phyloP scores from a whole-genome alignment of 2,113 vertebrate genomes.

The Carassius gibelio region DNA sequence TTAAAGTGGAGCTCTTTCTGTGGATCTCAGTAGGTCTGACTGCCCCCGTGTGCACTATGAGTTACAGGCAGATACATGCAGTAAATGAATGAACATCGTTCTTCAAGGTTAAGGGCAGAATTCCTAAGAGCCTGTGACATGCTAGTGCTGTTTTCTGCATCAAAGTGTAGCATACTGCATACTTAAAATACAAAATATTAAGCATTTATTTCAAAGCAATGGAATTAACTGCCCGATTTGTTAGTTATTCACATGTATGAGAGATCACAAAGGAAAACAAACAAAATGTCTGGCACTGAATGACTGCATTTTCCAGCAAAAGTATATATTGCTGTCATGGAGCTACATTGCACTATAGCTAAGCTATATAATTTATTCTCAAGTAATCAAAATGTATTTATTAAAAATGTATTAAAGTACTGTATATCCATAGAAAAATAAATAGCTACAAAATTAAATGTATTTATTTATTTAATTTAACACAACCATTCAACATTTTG shows the following conservation, averaged over 20 bases:
- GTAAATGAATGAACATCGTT: not conserved
- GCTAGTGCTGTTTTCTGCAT: not conserved
- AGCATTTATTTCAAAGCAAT: not conserved
- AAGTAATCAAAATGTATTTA: no score
- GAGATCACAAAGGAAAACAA: not conserved
- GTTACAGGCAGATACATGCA: not conserved
- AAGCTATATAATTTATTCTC: not conserved
- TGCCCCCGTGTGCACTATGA: not conserved
- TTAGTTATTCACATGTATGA: not conserved
- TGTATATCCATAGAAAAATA: not conserved
- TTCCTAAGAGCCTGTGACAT: not conserved
- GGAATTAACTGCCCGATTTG: not conserved
- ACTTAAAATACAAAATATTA: not conserved
- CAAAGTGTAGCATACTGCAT: not conserved
- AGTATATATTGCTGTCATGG: not conserved
- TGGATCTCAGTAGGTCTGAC: not conserved
- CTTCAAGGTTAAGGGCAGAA: not conserved
- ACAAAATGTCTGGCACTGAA: not conserved
- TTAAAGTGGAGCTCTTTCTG: slow-evolving; percentile 15
- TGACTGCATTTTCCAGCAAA: no score
- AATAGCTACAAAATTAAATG: not conserved
- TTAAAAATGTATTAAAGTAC: no score
- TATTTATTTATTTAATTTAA: not conserved
- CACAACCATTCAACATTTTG: not conserved
- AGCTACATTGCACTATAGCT: not conserved